Evolutionary conservation across 2,888 invertebrate species (phyloP), one percentile per base, ranked within the genome.

Genomic region (Leuctra nigra): DNA sequence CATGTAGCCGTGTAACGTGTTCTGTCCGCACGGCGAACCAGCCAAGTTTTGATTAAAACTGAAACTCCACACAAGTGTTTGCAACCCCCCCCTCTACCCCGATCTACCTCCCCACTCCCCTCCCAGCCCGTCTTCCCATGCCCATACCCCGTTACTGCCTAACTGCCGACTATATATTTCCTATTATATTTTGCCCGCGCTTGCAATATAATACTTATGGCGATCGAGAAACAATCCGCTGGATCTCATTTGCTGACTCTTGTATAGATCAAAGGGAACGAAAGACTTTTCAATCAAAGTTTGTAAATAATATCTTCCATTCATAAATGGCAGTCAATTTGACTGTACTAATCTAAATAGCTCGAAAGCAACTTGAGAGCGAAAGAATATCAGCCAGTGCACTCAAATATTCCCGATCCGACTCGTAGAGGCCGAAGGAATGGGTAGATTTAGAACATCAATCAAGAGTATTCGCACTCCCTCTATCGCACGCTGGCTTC

Each of bases 31-130:
- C 33, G 20, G 35, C 33, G 50, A 50, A 50, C 16, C 50, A 35
- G 50, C 53, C 54, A 54, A 57, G 47, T 57, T 57, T 57, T 53
- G 57, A 57, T 57, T 57, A 54, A 57, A 57, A 54, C 38, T 54
- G 57, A 36, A 57, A 57, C 57, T 54, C 54, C 46, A 25, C 29
- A 33, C 23, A 35, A 55, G 35, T 38, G 16, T 35, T 22, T 48
- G 22, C 38, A 25, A 24, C 11, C 47, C 9, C 29, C 29, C 29
- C 16, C 47, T n/a, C 48, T 33, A 13, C 18, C 29, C 29, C 18
- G 29, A n/a, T 18, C 41, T 41, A 18, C 41, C 41, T 3, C 41
- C 16, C 16, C 41, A 11, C 18, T 20, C 41, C 16, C 29, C 29
- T 11, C 29, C 29, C 29, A n/a, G n/a, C n/a, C 41, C 16, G 18